Percentiles rank a stretch among this genome's conserved stretches.
Evolutionary conservation across 2,888 invertebrate species (phyloP).

Genomic region (Cerceris ruficornis): DNA sequence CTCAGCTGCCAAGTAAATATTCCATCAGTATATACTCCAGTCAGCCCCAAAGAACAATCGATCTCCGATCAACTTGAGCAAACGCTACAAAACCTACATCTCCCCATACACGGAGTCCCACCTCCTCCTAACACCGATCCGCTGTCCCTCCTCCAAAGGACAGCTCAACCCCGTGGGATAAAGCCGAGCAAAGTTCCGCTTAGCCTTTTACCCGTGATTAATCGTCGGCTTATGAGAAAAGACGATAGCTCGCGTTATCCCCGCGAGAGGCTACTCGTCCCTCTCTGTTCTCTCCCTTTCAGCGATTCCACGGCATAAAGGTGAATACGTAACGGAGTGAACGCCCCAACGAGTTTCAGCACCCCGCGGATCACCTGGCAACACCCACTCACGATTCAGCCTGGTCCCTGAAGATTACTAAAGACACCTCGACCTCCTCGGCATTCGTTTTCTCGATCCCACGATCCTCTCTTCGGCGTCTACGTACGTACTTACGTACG

Average conservation of each 20-base stretch:
- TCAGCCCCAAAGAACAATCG: too few species aligned
- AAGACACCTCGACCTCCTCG: slow-evolving; percentile 65
- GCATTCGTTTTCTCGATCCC: slow-evolving; percentile 69
- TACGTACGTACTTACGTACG: background rate
- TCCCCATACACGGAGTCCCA: too few species aligned
- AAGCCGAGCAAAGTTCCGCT: slow-evolving; percentile 13
- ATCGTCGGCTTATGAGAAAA: slow-evolving; percentile 54
- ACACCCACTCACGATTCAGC: slow-evolving; percentile 74
- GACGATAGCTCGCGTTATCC: slow-evolving; percentile 21
- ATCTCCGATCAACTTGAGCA: too few species aligned
- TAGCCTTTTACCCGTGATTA: slow-evolving; percentile 61
- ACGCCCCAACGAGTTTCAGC: slow-evolving; percentile 52
- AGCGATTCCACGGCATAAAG: background rate
- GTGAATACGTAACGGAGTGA: slow-evolving; percentile 35
- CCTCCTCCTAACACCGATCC: too few species aligned
- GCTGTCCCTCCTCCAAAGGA: too few species aligned
- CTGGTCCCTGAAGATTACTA: slow-evolving; percentile 60
- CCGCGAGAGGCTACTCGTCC: slow-evolving; percentile 12
- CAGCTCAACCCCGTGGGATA: slow-evolving; percentile 52
- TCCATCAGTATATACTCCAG: too few species aligned
- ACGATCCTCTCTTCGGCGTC: slow-evolving; percentile 65
- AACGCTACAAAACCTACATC: too few species aligned
- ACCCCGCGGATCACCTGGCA: slow-evolving; percentile 59
- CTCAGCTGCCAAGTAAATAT: too few species aligned
- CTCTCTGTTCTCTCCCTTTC: slow-evolving; percentile 11